Conservation (phyloP, 23 tunicate species). For the Corella eumyota region DNA sequence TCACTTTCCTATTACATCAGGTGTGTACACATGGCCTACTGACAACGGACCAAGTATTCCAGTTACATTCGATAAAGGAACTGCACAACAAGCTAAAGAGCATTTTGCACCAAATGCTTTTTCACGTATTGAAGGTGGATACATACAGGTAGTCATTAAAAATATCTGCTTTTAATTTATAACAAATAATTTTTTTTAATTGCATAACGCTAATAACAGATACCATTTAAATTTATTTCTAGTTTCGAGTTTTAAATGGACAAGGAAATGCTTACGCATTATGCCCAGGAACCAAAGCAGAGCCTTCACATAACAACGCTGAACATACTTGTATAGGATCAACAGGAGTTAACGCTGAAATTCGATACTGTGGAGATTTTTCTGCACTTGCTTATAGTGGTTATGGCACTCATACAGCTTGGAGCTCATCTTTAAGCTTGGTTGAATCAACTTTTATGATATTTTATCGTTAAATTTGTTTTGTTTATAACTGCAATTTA, state of each 20-base stretch:
- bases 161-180: too few relatives aligned
- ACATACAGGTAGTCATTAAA: slow-evolving; percentile 11
- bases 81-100: not conserved
- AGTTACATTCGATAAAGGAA: slow-evolving; percentile 7
- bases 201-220: too few relatives aligned
- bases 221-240: not conserved
- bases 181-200: too few relatives aligned
- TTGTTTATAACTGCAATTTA: too few relatives aligned
- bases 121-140: not conserved
- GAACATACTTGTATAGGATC: slow-evolving; percentile 16
- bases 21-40: not conserved
- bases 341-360: slow-evolving; percentile 11
- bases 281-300: slow-evolving; percentile 16
- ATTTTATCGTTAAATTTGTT: slow-evolving; percentile 21
- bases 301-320: not conserved
- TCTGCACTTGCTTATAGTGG: slow-evolving; percentile 9
- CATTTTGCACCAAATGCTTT: not conserved
- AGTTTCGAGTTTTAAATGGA: slow-evolving; percentile 17
- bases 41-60: slow-evolving; percentile 14
- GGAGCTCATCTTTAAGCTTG: not conserved
- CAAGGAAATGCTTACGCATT: slow-evolving; percentile 7
- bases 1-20: not conserved
- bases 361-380: slow-evolving; percentile 21
- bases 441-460: slow-evolving; percentile 9
- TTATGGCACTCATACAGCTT: not conserved